Evolutionary conservation across 2,113 vertebrate species (phyloP).

Genomic region (Terrapene triunguis): DNA sequence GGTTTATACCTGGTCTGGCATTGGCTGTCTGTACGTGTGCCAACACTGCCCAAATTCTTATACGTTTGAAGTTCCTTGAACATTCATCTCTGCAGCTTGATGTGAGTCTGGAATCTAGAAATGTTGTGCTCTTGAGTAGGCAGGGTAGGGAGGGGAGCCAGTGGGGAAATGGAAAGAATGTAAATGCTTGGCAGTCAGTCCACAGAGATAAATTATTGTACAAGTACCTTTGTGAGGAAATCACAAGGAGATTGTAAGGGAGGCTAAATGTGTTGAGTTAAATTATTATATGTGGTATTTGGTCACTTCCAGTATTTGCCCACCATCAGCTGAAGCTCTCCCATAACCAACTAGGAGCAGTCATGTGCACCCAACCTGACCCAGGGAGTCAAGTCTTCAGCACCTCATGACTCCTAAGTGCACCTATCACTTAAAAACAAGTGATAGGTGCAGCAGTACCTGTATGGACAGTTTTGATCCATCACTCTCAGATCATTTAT

Average conservation of each 20-base stretch:
- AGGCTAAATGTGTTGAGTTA: neutral
- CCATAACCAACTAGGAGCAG: neutral
- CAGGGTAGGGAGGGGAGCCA: constrained; percentile 15
- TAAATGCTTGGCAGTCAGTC: constrained; percentile 2
- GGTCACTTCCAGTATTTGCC: neutral
- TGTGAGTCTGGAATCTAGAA: constrained; percentile 21
- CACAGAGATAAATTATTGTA: neutral
- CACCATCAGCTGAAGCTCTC: neutral
- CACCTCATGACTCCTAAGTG: neutral
- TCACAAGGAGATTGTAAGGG: neutral
- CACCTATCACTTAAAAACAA: neutral
- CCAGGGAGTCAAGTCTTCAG: neutral
- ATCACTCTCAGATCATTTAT: constrained; percentile 1
- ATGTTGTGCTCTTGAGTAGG: constrained; percentile 30
- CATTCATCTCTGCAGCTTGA: neutral
- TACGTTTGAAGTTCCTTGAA: neutral
- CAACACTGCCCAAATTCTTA: neutral
- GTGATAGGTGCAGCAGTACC: neutral
- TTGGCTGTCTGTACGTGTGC: neutral
- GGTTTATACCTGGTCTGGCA: neutral
- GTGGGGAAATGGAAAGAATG: constrained; percentile 34
- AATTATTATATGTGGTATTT: neutral
- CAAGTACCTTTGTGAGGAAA: constrained; percentile 3
- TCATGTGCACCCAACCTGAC: neutral
- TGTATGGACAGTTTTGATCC: neutral